Conservation (phyloP, 2,797 vertebrate genomes). For the Chelon labrosus region DNA sequence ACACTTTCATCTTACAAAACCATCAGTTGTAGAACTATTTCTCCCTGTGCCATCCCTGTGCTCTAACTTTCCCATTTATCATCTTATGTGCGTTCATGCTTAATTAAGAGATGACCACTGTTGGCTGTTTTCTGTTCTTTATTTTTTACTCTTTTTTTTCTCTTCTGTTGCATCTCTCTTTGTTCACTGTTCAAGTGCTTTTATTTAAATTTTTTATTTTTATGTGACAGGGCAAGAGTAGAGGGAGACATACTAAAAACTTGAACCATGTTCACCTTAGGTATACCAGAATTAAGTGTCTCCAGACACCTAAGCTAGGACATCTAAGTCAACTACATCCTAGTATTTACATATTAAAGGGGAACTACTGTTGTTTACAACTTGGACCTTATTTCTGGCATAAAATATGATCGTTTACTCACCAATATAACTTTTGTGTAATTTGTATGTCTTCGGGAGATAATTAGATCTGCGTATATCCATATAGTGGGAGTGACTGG, state of each 20-base stretch:
- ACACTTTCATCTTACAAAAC: slow-evolving; percentile 2
- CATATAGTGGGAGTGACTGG: too few relatives aligned
- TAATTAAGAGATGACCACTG: background rate
- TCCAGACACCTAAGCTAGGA: background rate
- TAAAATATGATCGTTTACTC: too few relatives aligned
- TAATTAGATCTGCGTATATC: too few relatives aligned
- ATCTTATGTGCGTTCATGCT: background rate
- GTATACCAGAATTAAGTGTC: background rate
- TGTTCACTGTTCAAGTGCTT: background rate
- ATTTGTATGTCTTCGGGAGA: background rate
- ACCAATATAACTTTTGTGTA: too few relatives aligned
- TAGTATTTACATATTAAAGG: background rate
- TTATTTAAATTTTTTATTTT: background rate
- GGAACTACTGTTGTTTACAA: too few relatives aligned
- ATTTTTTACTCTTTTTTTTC: too few relatives aligned
- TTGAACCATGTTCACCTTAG: background rate
- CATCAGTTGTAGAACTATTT: background rate
- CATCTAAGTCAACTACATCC: background rate
- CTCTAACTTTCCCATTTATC: slow-evolving; percentile 5
- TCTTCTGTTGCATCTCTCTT: too few relatives aligned
- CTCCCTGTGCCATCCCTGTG: background rate
- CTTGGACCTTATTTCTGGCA: too few relatives aligned
- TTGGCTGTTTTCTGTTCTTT: too few relatives aligned
- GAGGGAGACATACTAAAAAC: background rate
- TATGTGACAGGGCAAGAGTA: too few relatives aligned